These are phyloP conservation scores for Eupithecia inturbata DNA, from an alignment of 2,888 invertebrate species.

Conservation along the genomic window DNA sequence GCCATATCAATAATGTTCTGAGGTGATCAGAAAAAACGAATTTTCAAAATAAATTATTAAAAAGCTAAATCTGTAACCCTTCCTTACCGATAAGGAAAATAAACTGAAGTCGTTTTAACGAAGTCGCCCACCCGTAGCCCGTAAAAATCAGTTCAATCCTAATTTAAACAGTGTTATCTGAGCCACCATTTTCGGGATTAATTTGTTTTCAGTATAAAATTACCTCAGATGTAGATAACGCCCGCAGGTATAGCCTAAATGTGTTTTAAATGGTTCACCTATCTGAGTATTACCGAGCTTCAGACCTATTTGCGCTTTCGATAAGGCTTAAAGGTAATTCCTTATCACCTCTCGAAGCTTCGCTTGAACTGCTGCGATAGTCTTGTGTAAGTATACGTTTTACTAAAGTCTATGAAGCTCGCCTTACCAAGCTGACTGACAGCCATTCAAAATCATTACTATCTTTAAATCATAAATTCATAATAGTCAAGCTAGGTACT, in stretches of 20 bases:
- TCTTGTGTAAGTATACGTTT: neutral
- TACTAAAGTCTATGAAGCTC: neutral
- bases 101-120: conserved; percentile 53
- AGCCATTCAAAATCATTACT: neutral
- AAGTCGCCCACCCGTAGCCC: conserved; percentile 60
- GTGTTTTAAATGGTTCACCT: conserved; percentile 37
- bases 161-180: conserved; percentile 64
- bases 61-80: conserved; percentile 2
- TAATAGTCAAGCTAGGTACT: neutral
- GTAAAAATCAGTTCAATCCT: conserved; percentile 65
- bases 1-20: neutral
- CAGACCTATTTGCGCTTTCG: conserved; percentile 18
- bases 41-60: neutral
- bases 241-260: conserved; percentile 38
- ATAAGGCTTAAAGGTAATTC: conserved; percentile 36
- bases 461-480: neutral
- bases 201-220: conserved; percentile 57
- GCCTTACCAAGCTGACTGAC: neutral
- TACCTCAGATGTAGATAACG: conserved; percentile 50
- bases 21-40: neutral
- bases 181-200: conserved; percentile 56
- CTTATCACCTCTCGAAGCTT: conserved; percentile 6
- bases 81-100: conserved; percentile 18
- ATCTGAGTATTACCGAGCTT: conserved; percentile 24
- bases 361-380: neutral